Base-by-base conservation (phyloP, 35 echinoderm and acorn worm genomes). In the Ophiothrix spiculata region DNA sequence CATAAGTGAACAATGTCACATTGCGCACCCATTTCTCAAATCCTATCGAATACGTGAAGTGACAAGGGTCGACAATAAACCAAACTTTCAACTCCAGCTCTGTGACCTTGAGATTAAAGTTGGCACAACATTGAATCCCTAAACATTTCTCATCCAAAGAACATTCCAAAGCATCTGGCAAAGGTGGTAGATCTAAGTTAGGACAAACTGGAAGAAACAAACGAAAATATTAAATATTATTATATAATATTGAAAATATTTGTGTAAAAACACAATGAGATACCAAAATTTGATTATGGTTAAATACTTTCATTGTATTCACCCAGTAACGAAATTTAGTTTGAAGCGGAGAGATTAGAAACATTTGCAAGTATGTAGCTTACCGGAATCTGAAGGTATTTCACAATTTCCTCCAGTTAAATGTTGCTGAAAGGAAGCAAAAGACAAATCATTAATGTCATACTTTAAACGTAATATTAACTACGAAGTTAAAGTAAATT, bases 81-180 rank as follows among this genome's bases (percentile, higher is more conserved):
- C 81, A 64, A 31, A 56, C 81, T 35, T 37, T 36, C 0, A 84
- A n/a, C 81, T 64, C 69, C 49, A 84, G 81, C 29, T 56, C 25
- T 23, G 81, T 84, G 35, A 84, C 63, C 34, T 35, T 37, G 6
- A 84, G 39, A 56, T 84, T 35, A 0, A 84, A 35, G 34, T 60
- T 60, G 81, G 39, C 54, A 35, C 81, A 84, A 28, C 81, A 84
- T 17, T 64, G 56, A 37, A 84, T 84, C 32, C 81, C 81, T 64
- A 84, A 37, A 25, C 81, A 84, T 4, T 36, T 31, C 2, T 74
- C 54, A 60, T 84, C 81, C 21, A 74, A 64, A 25, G 81, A 32
- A 36, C 81, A 84, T 28, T 42, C 28, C 32, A 84, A 25, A 37
- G 38, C 33, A 35, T 84, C 63, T 60, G 29, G 45, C 37, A 33